Evolutionary conservation across 1,140 invertebrate genomes (phyloP), one percentile per base, ranked within the genome.

Genomic region (Propsilocerus akamusi): DNA sequence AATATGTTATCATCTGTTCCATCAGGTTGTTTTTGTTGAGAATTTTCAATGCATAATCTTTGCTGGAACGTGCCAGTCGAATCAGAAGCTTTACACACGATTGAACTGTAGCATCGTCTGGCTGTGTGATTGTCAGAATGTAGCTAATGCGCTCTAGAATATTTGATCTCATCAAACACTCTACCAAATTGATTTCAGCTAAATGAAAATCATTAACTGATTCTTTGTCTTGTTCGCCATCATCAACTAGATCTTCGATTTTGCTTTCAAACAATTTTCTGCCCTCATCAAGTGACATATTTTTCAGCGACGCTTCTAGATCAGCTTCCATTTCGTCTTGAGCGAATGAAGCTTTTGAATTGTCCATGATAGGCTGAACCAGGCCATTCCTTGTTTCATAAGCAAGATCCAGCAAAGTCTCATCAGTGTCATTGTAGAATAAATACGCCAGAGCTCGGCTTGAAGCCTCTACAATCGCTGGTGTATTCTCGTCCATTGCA

Each of bases 141-240:
- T 83, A 87, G 48, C 79, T 81, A 26, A 80, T 73, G 61, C 78
- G 72, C 49, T 77, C 67, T 30, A 90, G 60, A 54, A 93, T 75
- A 61, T 88, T 79, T 49, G 86, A 86, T 54, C 86, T 71, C 8
- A 86, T 56, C 17, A 86, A 63, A 48, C 79, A 81, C 60, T 80
- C 72, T 25, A 86, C 71, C 1, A 86, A 64, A 69, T 88, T 82
- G 14, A 80, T 69, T 68, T 84, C 84, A 8, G 80, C 76, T 46
- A 93, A 63, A 60, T 92, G 82, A 59, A 81, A 78, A 72, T 94
- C 89, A 63, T 86, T 87, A 46, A 88, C 68, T 57, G 78, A 77
- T 52, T 70, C 67, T 52, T 75, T 72, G 55, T 78, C 74, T n/a
- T 75, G 72, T 1, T 74, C 65, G 48, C 80, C 70, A 72, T 64